A percentile compares a stretch with the other conserved stretches of the same genome.
These are phyloP conservation scores for Tinea trinotella DNA, from an alignment of 2,888 invertebrate species.

Conservation along the genomic window DNA sequence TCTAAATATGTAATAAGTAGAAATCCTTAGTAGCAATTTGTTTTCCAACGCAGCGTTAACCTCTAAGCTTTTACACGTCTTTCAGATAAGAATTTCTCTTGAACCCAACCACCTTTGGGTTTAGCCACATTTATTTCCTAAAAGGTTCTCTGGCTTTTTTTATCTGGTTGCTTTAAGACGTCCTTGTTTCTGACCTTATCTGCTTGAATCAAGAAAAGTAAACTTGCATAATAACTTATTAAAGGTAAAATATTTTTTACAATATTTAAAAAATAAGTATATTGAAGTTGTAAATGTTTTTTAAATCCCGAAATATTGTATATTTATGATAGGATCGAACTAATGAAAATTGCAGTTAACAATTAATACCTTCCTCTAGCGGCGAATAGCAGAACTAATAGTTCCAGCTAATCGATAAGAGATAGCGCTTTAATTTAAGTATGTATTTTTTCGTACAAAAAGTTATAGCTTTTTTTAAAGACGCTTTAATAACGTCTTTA, in stretches of 20 bases:
- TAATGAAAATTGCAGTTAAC: neutral
- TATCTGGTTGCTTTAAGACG: neutral
- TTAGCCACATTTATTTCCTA: neutral
- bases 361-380: neutral
- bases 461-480: too few relatives aligned
- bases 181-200: neutral
- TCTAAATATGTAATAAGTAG: too few relatives aligned
- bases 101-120: neutral
- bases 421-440: slow-evolving; percentile 1
- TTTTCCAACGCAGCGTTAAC: neutral
- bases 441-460: too few relatives aligned
- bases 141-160: neutral
- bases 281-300: too few relatives aligned
- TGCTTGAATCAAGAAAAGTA: too few relatives aligned
- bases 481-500: too few relatives aligned
- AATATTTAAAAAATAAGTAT: too few relatives aligned
- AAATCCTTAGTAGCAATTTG: neutral
- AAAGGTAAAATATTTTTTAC: too few relatives aligned
- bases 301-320: too few relatives aligned
- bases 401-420: neutral
- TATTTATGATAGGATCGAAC: too few relatives aligned
- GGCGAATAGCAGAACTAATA: slow-evolving; percentile 6
- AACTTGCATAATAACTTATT: too few relatives aligned
- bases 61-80: neutral
- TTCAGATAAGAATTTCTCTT: neutral